These are phyloP conservation scores for Typhlichthys eigenmanni DNA, from an alignment of 2,797 vertebrate species.

Conservation along the genomic window DNA sequence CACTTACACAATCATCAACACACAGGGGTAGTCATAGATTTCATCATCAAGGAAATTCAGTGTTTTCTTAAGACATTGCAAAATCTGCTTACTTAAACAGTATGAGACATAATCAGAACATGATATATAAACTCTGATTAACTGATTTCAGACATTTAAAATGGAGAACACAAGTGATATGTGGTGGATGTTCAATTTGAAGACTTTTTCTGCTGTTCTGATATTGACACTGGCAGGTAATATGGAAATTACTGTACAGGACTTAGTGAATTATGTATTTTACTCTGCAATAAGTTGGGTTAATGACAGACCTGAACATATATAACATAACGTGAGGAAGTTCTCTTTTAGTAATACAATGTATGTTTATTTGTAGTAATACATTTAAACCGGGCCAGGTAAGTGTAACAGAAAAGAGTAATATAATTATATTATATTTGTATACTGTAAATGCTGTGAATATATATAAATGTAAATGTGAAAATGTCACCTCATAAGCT, in stretches of 20 bases:
- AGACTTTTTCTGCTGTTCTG: conserved; percentile 14
- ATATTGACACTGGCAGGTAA: conserved; percentile 33
- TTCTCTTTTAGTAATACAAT: too few species aligned
- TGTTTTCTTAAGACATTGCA: neutral
- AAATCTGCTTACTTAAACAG: neutral
- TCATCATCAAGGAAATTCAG: neutral
- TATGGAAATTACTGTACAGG: neutral
- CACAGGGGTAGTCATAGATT: neutral
- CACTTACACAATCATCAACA: neutral
- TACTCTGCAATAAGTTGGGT: too few species aligned
- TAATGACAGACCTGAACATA: too few species aligned
- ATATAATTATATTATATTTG: too few species aligned
- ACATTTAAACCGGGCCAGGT: too few species aligned
- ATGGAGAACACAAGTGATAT: neutral
- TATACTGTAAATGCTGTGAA: too few species aligned
- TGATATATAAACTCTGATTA: neutral
- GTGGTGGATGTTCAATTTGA: neutral
- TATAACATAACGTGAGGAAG: too few species aligned
- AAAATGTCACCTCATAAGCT: too few species aligned
- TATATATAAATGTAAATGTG: too few species aligned
- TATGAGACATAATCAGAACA: too few species aligned
- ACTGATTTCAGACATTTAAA: neutral
- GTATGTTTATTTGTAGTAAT: too few species aligned
- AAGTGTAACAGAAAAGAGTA: too few species aligned
- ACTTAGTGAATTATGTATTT: neutral